Conservation (phyloP, 2,113 vertebrate species). For the Sciurus niger region DNA sequence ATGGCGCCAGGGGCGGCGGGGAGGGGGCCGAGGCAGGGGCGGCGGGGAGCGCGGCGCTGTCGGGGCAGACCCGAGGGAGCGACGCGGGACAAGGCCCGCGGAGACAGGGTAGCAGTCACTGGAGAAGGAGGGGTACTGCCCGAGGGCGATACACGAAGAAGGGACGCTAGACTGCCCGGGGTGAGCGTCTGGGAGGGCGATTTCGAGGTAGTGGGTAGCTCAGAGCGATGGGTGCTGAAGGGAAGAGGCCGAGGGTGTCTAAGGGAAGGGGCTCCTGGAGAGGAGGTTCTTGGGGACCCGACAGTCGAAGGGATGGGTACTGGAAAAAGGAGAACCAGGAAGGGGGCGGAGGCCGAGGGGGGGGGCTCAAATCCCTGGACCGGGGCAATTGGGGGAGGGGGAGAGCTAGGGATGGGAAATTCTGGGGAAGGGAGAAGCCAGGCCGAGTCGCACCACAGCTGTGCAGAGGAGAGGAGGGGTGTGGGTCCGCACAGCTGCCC, state of each 20-base stretch:
- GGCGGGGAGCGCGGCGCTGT: not conserved
- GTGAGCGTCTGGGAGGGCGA: conserved; percentile 8
- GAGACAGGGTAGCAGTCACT: not conserved
- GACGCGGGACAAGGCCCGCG: not conserved
- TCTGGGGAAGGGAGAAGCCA: conserved; percentile 49
- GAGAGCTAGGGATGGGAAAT: conserved; percentile 58
- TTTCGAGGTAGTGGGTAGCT: conserved; percentile 35
- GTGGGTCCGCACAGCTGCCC: conserved; percentile 4
- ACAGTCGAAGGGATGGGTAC: conserved; percentile 35
- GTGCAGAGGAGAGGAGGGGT: conserved; percentile 47
- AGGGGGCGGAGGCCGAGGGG: conserved; percentile 22
- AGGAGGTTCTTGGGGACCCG: conserved; percentile 28
- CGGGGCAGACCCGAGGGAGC: conserved; percentile 26
- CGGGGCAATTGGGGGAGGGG: conserved; percentile 61
- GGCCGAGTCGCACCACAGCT: conserved; percentile 34
- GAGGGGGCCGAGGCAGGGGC: conserved; percentile 18
- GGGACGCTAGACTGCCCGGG: not conserved
- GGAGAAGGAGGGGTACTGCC: not conserved
- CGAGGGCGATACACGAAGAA: not conserved
- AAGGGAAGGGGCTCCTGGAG: not conserved
- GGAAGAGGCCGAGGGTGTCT: not conserved
- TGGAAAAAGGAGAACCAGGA: conserved; percentile 25
- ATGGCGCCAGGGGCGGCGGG: conserved; percentile 84
- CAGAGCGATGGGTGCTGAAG: conserved; percentile 57
- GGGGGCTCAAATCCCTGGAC: conserved; percentile 48